A percentile compares a stretch with the other conserved stretches of the same genome.
These are phyloP conservation scores for Dendropsophus ebraccatus DNA, from an alignment of 2,113 vertebrate species.

Conservation along the genomic window DNA sequence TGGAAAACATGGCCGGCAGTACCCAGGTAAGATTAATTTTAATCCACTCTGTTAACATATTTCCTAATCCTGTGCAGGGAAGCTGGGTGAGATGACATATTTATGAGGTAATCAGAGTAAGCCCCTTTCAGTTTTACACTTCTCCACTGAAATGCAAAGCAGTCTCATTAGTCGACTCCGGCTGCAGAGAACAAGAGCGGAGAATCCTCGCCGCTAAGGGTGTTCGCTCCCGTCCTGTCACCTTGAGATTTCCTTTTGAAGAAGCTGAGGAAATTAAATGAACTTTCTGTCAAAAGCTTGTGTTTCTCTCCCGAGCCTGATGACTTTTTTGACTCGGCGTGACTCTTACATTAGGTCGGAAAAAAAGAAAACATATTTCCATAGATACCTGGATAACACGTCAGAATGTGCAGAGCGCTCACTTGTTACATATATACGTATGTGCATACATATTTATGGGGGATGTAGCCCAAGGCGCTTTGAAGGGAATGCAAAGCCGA, in stretches of 20 bases:
- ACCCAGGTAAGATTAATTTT: conserved; percentile 15
- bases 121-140: not conserved
- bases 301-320: conserved; percentile 1
- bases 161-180: conserved; percentile 29
- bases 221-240: conserved; percentile 22
- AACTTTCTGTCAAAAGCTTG: conserved; percentile 35
- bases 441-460: not conserved
- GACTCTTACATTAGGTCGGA: not conserved
- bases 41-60: conserved; percentile 16
- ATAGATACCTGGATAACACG: not conserved
- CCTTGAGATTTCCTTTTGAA: conserved; percentile 43
- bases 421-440: not conserved
- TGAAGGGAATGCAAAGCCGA: not conserved
- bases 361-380: not conserved
- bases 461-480: not conserved
- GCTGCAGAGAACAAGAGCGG: not conserved
- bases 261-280: conserved; percentile 44
- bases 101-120: conserved; percentile 35
- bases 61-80: conserved; percentile 5
- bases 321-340: not conserved
- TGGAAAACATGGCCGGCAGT: not conserved
- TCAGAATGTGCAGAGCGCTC: not conserved
- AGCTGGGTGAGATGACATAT: conserved; percentile 34
- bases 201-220: not conserved
- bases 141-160: conserved; percentile 41